phyloP scores from a whole-genome alignment of 2,797 vertebrate genomes.

The Megalops cyprinoides region DNA sequence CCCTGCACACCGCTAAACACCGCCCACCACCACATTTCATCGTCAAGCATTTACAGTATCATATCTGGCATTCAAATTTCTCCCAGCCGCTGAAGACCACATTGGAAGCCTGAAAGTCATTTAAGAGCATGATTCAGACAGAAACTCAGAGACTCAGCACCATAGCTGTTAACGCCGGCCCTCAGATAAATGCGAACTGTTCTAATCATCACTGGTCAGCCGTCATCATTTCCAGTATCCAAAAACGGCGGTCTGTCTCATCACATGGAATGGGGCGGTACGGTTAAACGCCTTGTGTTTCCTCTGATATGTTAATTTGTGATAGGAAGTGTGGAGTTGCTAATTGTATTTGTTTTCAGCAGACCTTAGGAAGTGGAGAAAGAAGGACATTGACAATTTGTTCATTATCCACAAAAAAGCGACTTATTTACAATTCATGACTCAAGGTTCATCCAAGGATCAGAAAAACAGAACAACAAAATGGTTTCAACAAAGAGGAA shows the following conservation, averaged over 20 bases:
- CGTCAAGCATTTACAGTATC: neutral
- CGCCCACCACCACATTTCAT: neutral
- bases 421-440: slow-evolving; percentile 11
- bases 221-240: neutral
- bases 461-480: neutral
- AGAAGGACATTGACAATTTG: neutral
- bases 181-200: no score
- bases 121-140: neutral
- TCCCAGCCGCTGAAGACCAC: neutral
- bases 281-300: slow-evolving; percentile 3
- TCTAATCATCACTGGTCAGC: neutral
- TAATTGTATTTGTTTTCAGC: no score
- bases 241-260: neutral
- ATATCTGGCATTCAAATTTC: no score
- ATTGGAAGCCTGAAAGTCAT: neutral
- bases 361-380: neutral
- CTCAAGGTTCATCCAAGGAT: slow-evolving; percentile 3
- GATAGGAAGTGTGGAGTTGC: neutral
- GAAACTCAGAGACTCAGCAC: neutral
- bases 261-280: neutral
- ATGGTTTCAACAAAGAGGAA: neutral
- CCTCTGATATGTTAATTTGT: slow-evolving; percentile 2
- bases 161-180: neutral
- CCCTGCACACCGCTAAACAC: neutral
- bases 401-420: neutral